Evolutionary conservation across 2,888 invertebrate species (phyloP).

Genomic region (Sisyra terminalis): DNA sequence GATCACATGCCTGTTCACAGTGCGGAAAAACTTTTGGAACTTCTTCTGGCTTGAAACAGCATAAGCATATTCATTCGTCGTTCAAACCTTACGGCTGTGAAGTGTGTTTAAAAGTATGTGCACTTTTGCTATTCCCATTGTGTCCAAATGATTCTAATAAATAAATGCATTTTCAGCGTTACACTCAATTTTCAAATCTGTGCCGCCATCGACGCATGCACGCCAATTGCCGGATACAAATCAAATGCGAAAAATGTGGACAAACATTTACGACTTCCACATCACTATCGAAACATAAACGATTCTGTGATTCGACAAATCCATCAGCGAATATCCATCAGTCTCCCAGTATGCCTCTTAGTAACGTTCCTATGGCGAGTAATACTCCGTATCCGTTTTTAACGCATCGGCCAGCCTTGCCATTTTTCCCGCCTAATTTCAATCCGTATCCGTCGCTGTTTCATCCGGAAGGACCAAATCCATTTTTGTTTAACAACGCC

Average conservation of each 20-base stretch:
- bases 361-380: conserved; percentile 17
- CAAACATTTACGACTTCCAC: conserved; percentile 86
- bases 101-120: conserved; percentile 75
- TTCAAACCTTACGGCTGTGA: conserved; percentile 96
- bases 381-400: conserved; percentile 38
- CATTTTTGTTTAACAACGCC: conserved; percentile 37
- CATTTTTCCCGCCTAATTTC: conserved; percentile 48
- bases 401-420: conserved; percentile 44
- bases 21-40: conserved; percentile 99
- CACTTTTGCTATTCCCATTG: not conserved
- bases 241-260: conserved; percentile 88
- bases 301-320: conserved; percentile 81
- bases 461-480: conserved; percentile 33
- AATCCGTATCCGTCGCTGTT: conserved; percentile 22
- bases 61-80: conserved; percentile 96
- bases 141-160: conserved; percentile 1
- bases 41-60: conserved; percentile 95
- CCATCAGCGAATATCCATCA: conserved; percentile 21
- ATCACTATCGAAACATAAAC: conserved; percentile 86
- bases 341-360: conserved; percentile 20
- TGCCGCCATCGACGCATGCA: conserved; percentile 99
- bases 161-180: conserved; percentile 37
- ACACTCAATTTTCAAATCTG: conserved; percentile 98
- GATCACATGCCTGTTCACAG: conserved; percentile 93
- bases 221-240: conserved; percentile 82